A percentile compares a stretch with the other conserved stretches of the same genome.
phyloP scores from a whole-genome alignment of 92 coral and sea anemone genomes.

The Siderastrea radians region DNA sequence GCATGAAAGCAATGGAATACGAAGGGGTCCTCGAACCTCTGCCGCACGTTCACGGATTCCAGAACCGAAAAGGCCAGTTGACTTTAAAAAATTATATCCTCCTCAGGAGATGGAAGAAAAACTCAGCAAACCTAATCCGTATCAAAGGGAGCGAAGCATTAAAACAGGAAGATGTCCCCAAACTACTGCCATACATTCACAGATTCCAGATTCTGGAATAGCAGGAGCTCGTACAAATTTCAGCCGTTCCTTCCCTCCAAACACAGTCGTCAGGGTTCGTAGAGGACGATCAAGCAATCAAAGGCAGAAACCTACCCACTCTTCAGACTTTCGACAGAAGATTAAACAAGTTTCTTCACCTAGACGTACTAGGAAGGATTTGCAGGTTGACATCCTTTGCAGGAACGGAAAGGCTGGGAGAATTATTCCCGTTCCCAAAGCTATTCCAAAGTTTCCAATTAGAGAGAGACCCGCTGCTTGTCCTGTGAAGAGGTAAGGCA shows the following conservation, averaged over 20 bases:
- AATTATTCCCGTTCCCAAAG: not conserved
- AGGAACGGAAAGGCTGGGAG: not conserved
- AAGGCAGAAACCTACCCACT: not conserved
- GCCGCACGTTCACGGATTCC: not conserved
- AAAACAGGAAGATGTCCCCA: not conserved
- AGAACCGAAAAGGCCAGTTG: too few species aligned
- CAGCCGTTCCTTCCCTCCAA: too few species aligned
- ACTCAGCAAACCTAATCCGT: too few species aligned
- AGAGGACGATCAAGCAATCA: not conserved
- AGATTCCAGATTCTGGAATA: too few species aligned
- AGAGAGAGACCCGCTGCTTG: not conserved
- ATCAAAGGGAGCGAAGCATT: too few species aligned
- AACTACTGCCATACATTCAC: too few species aligned
- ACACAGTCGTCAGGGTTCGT: too few species aligned
- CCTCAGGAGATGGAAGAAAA: too few species aligned
- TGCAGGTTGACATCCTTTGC: not conserved
- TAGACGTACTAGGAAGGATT: not conserved
- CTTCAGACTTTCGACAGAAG: not conserved
- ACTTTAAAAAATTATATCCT: too few species aligned
- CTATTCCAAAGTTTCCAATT: not conserved
- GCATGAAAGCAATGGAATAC: not conserved
- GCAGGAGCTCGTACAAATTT: not conserved
- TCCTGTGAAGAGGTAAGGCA: not conserved
- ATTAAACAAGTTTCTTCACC: not conserved
- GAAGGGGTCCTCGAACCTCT: not conserved